Conservation (phyloP, 2,113 vertebrate genomes). For the Sylvietta virens region DNA sequence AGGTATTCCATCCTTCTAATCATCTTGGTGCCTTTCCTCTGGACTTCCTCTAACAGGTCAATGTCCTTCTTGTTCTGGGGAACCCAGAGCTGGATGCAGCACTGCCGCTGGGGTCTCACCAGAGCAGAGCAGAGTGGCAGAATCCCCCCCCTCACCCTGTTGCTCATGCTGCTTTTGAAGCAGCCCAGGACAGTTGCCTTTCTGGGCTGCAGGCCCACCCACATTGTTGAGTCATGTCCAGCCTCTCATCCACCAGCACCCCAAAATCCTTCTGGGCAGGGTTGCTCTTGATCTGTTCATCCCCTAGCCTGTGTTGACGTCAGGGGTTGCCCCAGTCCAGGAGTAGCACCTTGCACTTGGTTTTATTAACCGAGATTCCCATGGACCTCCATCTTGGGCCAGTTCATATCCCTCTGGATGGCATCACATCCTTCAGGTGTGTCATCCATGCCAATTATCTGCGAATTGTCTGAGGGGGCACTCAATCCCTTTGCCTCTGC, state of each 20-base stretch:
- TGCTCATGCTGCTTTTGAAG: accelerated
- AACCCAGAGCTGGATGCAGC: background rate
- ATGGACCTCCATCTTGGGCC: background rate
- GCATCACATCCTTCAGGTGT: background rate
- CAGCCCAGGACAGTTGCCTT: background rate
- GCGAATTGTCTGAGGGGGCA: background rate
- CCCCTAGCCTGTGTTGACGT: background rate
- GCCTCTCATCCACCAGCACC: background rate
- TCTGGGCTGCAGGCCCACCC: background rate
- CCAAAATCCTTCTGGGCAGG: background rate
- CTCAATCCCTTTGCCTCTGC: accelerated
- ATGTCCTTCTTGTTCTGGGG: background rate
- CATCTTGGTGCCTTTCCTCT: background rate
- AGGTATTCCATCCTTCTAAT: background rate
- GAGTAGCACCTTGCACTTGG: background rate
- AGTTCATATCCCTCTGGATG: background rate
- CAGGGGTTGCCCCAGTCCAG: accelerated
- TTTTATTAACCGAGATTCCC: background rate
- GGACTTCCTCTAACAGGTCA: accelerated
- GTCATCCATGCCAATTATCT: background rate
- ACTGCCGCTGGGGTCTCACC: background rate
- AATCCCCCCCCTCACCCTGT: background rate
- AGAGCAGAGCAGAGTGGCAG: background rate
- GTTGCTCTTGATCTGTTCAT: background rate
- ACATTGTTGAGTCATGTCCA: background rate